Evolutionary conservation across 2,113 vertebrate genomes (phyloP).

Genomic region (Acinonyx jubatus): DNA sequence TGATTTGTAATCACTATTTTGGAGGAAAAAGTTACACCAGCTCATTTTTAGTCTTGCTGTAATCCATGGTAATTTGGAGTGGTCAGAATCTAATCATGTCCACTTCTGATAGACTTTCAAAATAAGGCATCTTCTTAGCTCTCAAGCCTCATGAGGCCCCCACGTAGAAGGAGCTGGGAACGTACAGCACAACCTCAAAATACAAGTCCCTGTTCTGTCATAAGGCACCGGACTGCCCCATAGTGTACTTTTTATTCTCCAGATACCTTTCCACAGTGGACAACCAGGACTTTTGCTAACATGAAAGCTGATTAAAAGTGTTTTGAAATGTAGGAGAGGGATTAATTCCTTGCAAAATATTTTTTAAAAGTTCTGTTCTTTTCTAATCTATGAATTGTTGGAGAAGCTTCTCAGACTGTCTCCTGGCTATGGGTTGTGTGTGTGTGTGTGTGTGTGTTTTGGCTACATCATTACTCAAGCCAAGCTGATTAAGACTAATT

Average conservation of each 20-base stretch:
- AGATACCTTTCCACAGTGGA: not conserved
- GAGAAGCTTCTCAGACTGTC: not conserved
- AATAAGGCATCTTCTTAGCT: slow-evolving; percentile 14
- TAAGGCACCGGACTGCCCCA: not conserved
- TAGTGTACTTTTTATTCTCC: fast-evolving
- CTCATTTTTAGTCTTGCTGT: slow-evolving; percentile 33
- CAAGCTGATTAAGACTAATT: slow-evolving; percentile 69
- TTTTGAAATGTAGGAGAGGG: not conserved
- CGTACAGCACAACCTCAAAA: not conserved
- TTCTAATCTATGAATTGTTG: slow-evolving; percentile 38
- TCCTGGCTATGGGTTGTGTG: not conserved
- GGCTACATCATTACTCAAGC: slow-evolving; percentile 10
- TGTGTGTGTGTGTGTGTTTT: not conserved
- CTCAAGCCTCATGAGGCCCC: not conserved
- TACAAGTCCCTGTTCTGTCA: not conserved
- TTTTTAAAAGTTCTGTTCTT: slow-evolving; percentile 17
- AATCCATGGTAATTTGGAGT: not conserved
- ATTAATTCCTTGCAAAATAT: not conserved
- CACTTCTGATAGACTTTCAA: not conserved
- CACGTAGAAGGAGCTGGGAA: not conserved
- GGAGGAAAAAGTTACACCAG: slow-evolving; percentile 21
- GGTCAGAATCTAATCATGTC: slow-evolving; percentile 33
- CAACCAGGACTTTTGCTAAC: not conserved
- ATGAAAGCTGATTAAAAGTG: not conserved
- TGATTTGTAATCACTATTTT: slow-evolving; percentile 40